A percentile compares a stretch with the other conserved stretches of the same genome.
Conservation (phyloP, 2,888 invertebrate species). For the Myathropa florea region DNA sequence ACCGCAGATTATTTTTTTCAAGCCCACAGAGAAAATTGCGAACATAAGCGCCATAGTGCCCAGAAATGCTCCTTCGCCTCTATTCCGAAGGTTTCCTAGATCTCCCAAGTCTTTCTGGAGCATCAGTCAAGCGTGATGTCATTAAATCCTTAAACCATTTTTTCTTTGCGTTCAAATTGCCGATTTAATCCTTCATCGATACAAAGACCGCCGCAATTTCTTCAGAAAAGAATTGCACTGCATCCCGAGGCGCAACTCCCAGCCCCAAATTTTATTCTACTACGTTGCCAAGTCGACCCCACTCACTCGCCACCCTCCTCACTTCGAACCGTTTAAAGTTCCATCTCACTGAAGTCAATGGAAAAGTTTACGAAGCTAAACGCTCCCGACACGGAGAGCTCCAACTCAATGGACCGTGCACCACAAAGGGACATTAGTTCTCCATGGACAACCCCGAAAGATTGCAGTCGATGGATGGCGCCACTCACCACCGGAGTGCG, state of each 20-base stretch:
- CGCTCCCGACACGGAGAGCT: background rate
- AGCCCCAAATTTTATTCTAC: background rate
- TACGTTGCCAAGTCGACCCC: background rate
- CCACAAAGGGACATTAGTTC: constrained; percentile 16
- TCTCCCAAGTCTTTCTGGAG: background rate
- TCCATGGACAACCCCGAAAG: background rate
- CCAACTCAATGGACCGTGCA: constrained; percentile 14
- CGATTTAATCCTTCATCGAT: background rate
- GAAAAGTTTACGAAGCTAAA: constrained; percentile 11
- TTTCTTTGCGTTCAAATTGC: background rate
- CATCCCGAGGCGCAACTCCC: background rate
- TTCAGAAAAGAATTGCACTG: background rate
- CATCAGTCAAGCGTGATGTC: background rate
- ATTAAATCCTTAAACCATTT: background rate
- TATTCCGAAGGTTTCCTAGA: too few relatives aligned
- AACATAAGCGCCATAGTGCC: too few relatives aligned
- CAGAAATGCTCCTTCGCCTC: too few relatives aligned
- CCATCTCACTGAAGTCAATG: background rate
- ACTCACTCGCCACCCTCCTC: background rate
- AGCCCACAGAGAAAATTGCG: too few relatives aligned
- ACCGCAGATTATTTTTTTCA: too few relatives aligned
- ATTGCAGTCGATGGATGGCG: background rate
- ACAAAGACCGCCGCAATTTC: background rate
- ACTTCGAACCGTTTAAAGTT: background rate
- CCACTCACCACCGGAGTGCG: background rate